Evolutionary conservation across 2,797 vertebrate genomes (phyloP).

Genomic region (Gadopsis bispinosus): DNA sequence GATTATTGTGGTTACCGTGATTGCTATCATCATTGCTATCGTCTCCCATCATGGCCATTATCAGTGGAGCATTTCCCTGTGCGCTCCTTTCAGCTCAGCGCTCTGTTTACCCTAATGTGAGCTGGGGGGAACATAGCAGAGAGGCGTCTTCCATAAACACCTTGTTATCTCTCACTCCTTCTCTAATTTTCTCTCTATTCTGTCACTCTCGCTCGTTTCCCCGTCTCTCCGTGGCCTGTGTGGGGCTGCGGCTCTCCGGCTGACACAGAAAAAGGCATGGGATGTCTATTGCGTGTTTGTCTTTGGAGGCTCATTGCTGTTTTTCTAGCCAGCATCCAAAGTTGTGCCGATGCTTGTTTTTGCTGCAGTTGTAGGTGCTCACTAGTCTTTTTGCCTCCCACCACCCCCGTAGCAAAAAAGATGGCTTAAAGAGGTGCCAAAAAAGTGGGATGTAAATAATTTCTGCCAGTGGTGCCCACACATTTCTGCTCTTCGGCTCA

Average conservation of each 20-base stretch:
- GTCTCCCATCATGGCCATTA: slow-evolving; percentile 81
- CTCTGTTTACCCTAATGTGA: slow-evolving; percentile 82
- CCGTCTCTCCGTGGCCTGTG: slow-evolving; percentile 33
- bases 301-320: slow-evolving; percentile 37
- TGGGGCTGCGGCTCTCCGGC: not conserved
- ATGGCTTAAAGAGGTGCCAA: slow-evolving; percentile 44
- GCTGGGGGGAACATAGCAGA: slow-evolving; percentile 67
- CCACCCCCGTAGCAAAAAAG: slow-evolving; percentile 25
- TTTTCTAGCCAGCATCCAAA: slow-evolving; percentile 32
- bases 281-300: slow-evolving; percentile 51
- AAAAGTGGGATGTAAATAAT: slow-evolving; percentile 49
- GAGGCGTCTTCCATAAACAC: slow-evolving; percentile 79
- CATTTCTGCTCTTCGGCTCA: slow-evolving; percentile 39
- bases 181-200: slow-evolving; percentile 78
- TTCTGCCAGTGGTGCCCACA: slow-evolving; percentile 46
- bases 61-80: slow-evolving; percentile 70
- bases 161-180: slow-evolving; percentile 81
- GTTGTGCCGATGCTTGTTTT: slow-evolving; percentile 39
- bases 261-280: slow-evolving; percentile 45
- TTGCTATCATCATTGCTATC: slow-evolving; percentile 73
- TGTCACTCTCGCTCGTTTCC: slow-evolving; percentile 63
- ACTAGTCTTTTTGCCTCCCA: not conserved
- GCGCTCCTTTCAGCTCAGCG: slow-evolving; percentile 68
- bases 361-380: slow-evolving; percentile 18
- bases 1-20: slow-evolving; percentile 81